phyloP scores from a whole-genome alignment of 2,888 invertebrate species.

The Synanthedon formicaeformis region DNA sequence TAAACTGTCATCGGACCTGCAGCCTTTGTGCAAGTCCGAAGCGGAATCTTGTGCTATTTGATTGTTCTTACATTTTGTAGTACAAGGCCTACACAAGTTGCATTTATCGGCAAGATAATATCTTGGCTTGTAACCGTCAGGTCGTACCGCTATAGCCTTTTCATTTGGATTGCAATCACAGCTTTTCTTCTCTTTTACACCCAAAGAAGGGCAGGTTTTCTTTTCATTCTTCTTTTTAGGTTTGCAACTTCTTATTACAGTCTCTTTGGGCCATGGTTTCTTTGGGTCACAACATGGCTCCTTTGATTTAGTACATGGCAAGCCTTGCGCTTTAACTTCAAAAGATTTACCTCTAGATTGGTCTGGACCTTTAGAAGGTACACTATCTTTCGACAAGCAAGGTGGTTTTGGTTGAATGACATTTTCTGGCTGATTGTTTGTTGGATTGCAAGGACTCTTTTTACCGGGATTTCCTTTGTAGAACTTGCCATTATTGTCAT shows the following conservation, averaged over 20 bases:
- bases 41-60: too few species aligned
- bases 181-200: slow-evolving; percentile 4
- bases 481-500: background rate
- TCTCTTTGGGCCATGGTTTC: background rate
- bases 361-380: background rate
- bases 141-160: slow-evolving; percentile 9
- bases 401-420: background rate
- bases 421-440: background rate
- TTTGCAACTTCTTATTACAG: background rate
- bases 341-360: background rate
- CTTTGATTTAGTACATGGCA: background rate
- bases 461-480: background rate
- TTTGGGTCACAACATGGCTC: background rate
- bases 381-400: background rate
- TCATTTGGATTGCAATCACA: background rate
- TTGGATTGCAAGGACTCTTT: background rate
- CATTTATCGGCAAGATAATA: slow-evolving; percentile 12
- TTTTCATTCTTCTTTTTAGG: background rate
- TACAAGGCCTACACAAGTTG: background rate
- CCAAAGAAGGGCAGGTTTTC: slow-evolving; percentile 4
- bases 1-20: too few species aligned
- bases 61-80: background rate
- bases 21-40: too few species aligned
- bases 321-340: background rate
- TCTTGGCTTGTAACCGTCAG: slow-evolving; percentile 12